Base-by-base conservation (phyloP, 1,140 invertebrate species). In the Bombus pascuorum region DNA sequence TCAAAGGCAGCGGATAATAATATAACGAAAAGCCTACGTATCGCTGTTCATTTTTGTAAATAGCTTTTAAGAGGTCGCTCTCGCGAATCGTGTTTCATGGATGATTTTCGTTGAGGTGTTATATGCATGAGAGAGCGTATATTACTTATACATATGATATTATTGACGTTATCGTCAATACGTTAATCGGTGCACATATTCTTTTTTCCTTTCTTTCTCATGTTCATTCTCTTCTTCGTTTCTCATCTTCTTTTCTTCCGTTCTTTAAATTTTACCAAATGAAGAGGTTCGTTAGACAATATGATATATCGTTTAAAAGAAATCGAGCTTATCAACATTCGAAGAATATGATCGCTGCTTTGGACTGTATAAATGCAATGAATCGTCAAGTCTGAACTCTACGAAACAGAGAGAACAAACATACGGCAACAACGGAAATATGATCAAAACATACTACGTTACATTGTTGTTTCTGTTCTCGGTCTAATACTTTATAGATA, bases 381-480 rank as follows among this genome's bases (percentile, higher is more conserved):
- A 65, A 81, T 57, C 34, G 68, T 68, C 15, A 84, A 65, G 75
- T 72, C 68, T 82, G 87, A 87, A 66, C 65, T 66, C 44, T 66
- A 47, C n/a, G 34, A 39, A 42, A 28, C 32, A 53, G 39, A 82
- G 76, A 39, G 34, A 66, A 28, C 44, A 84, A 73, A 22, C 47
- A 22, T 53, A 8, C 65, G 44, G 12, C 47, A 18, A 72, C 28
- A 12, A 62, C 25, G 8, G 83, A 68, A 62, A 32, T 74, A 39
- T 57, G 75, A 86, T 75, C 39, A 25, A 82, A 73, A 13, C 68
- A 65, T 83, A 32, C 39, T 39, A 28, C 57, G 81, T 70, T 57
- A 59, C 57, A 65, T 92, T 92, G 90, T 93, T 91, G 89, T 90
- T 94, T 92, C 91, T 92, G 90, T 91, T 93, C 90, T 93, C 91